These are phyloP conservation scores for Brenthis hecate DNA, from an alignment of 2,888 invertebrate genomes.

Conservation along the genomic window DNA sequence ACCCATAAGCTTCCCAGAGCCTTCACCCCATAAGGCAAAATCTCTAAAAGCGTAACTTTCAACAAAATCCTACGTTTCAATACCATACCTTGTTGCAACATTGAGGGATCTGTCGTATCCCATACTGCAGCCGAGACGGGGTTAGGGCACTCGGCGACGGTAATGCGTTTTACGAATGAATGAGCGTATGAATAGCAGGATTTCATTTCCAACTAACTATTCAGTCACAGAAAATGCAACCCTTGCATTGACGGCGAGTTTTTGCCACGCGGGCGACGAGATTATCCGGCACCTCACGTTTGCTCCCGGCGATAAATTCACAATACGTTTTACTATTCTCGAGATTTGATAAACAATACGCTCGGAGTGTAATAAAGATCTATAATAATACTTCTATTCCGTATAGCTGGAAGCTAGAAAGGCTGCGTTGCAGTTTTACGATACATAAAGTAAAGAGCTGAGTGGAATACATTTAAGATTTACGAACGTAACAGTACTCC, in stretches of 20 bases:
- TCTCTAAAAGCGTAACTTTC: slow-evolving; percentile 63
- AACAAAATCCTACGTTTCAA: slow-evolving; percentile 69
- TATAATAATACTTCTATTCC: slow-evolving; percentile 49
- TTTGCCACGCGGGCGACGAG: slow-evolving; percentile 26
- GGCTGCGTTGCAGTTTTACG: slow-evolving; percentile 58
- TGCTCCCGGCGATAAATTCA: slow-evolving; percentile 51
- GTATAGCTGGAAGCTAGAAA: slow-evolving; percentile 42
- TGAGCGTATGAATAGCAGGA: slow-evolving; percentile 74
- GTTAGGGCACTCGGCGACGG: slow-evolving; percentile 57
- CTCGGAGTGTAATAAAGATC: slow-evolving; percentile 43
- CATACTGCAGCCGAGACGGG: slow-evolving; percentile 57
- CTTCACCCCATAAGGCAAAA: slow-evolving; percentile 56
- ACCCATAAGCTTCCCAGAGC: slow-evolving; percentile 56
- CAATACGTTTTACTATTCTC: slow-evolving; percentile 39
- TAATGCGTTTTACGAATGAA: slow-evolving; percentile 79
- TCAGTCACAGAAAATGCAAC: slow-evolving; percentile 62
- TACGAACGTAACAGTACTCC: slow-evolving; percentile 48
- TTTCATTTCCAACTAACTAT: slow-evolving; percentile 71
- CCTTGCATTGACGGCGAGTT: slow-evolving; percentile 36
- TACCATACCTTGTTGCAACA: slow-evolving; percentile 64
- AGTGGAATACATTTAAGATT: slow-evolving; percentile 52
- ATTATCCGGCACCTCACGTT: slow-evolving; percentile 36
- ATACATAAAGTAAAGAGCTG: slow-evolving; percentile 59
- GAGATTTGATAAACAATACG: slow-evolving; percentile 45
- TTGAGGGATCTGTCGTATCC: slow-evolving; percentile 67